phyloP scores from a whole-genome alignment of 2,888 invertebrate genomes.

The Phengaris alcon region DNA sequence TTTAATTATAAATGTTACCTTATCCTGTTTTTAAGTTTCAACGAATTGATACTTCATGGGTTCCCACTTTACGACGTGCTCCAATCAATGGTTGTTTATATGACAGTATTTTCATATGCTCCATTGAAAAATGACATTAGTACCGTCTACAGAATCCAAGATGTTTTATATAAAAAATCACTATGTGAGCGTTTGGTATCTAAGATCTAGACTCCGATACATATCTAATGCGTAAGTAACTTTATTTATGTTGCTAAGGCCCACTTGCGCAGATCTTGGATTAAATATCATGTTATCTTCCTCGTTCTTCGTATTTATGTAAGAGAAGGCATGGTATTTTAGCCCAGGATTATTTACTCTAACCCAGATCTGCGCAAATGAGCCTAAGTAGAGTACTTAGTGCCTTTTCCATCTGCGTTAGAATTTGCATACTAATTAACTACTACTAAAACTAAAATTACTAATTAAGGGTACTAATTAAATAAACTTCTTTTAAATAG shows the following conservation, averaged over 20 bases:
- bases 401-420: background rate
- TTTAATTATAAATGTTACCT: constrained; percentile 27
- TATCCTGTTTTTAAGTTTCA: constrained; percentile 24
- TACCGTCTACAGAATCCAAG: background rate
- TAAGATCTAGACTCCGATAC: background rate
- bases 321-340: no score
- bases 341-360: no score
- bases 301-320: no score
- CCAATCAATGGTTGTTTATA: constrained; percentile 18
- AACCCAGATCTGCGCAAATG: no score
- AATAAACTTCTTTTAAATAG: no score
- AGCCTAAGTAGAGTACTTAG: background rate
- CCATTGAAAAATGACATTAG: constrained; percentile 1
- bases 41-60: constrained; percentile 28
- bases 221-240: constrained; percentile 8
- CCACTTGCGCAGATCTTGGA: no score
- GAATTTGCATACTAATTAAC: background rate
- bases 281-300: no score
- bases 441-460: no score
- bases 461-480: no score
- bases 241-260: background rate
- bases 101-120: constrained; percentile 21
- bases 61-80: constrained; percentile 3
- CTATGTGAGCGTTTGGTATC: background rate
- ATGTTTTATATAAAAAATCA: background rate